Conservation (phyloP, 1,140 invertebrate genomes). For the Drosophila santomea region DNA sequence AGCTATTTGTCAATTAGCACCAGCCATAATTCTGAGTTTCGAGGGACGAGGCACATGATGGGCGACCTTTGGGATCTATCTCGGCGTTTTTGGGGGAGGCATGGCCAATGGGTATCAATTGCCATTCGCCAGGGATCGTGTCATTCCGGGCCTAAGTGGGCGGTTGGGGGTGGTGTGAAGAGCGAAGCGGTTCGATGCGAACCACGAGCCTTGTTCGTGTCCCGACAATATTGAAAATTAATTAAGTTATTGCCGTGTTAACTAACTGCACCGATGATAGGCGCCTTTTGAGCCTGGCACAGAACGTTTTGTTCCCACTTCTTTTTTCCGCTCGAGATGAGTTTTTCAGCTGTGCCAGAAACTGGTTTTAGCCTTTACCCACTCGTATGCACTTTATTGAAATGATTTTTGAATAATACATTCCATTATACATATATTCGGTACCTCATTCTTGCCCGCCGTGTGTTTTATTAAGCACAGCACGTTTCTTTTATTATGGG, state of each 20-base stretch:
- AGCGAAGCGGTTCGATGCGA: conserved; percentile 9
- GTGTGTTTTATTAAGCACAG: conserved; percentile 22
- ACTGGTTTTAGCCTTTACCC: conserved; percentile 21
- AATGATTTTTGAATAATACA: conserved; percentile 19
- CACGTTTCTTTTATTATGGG: conserved; percentile 53
- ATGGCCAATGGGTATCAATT: conserved; percentile 64
- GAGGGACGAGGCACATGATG: conserved; percentile 49
- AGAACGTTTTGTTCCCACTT: conserved; percentile 1
- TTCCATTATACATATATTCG: conserved; percentile 30
- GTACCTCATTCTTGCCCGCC: conserved; percentile 4
- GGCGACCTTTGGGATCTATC: conserved; percentile 40
- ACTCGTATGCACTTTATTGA: conserved; percentile 29
- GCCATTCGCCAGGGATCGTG: conserved; percentile 38
- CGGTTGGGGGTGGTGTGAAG: conserved; percentile 18
- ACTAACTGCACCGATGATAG: conserved; percentile 33
- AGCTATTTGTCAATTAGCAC: conserved; percentile 48
- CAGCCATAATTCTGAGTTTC: conserved; percentile 33
- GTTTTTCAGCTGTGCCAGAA: conserved; percentile 1
- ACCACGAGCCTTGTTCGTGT: conserved; percentile 48
- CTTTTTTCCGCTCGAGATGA: not conserved
- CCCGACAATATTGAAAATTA: conserved; percentile 21
- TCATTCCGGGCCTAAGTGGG: conserved; percentile 56
- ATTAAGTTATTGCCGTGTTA: conserved; percentile 51
- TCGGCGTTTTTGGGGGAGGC: conserved; percentile 14
- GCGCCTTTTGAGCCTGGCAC: conserved; percentile 33